Evolutionary conservation across 2,888 invertebrate species (phyloP), one percentile per base, ranked within the genome.

Genomic region (Anodontia alba): DNA sequence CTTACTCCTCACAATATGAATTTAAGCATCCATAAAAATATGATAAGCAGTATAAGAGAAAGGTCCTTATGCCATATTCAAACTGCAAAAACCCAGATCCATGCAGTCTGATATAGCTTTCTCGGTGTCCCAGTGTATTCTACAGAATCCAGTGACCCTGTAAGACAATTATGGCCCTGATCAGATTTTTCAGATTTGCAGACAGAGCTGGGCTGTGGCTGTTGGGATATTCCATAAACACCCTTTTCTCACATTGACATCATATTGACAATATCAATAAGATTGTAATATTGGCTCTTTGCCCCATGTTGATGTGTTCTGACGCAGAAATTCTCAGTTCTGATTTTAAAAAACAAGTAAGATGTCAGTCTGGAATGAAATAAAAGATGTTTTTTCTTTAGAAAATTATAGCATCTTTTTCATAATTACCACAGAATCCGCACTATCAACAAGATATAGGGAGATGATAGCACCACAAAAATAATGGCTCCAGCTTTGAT

Each of bases 1-100:
- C 31, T 8, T 29, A 33, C 2, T 33, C 29, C 33, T 33, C 33
- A 33, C 29, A 33, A 62, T 17, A 1, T 62, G 62, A 62, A 33
- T 62, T 62, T 33, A 62, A 62, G 33, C 62, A 62, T 3, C 62
- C 33, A 62, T 62, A 62, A 62, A 62, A 62, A 33, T 62, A 62
- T 38, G 5, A n/a, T n/a, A n/a, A n/a, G n/a, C n/a, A n/a, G n/a
- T n/a, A n/a, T n/a, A n/a, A n/a, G n/a, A n/a, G n/a, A n/a, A n/a
- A n/a, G n/a, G n/a, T n/a, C n/a, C n/a, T n/a, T n/a, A n/a, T n/a
- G n/a, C n/a, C n/a, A n/a, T n/a, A n/a, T n/a, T n/a, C n/a, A n/a
- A n/a, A n/a, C n/a, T n/a, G n/a, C n/a, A n/a, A n/a, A n/a, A n/a
- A n/a, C n/a, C n/a, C n/a, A n/a, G n/a, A n/a, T n/a, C n/a, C n/a